Base-by-base conservation (phyloP, 2,888 invertebrate genomes). In the Eupithecia exiguata region DNA sequence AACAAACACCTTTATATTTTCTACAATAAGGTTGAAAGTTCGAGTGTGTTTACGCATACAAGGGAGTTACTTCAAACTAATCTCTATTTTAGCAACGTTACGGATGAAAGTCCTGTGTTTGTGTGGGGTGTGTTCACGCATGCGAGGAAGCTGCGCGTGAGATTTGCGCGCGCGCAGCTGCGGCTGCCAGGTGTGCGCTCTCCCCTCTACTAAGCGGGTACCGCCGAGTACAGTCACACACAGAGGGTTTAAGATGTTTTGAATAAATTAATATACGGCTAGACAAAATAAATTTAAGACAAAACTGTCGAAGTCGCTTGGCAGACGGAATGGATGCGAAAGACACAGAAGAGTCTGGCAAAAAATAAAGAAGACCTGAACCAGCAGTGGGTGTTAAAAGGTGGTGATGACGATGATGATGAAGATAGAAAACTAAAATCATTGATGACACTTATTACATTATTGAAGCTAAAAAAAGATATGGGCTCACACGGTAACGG, bases 131-230 rank as follows among this genome's bases (percentile, higher is more conserved):
- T 86, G 88, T 86, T 84, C 87, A 89, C 90, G 91, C 91, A 90
- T 90, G 91, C 91, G 87, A 92, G 93, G 94, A 93, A 92, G 94
- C 93, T 93, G 94, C 93, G 93, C 93, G 93, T 93, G 94, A 94
- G 94, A 94, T 93, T 90, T 89, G 89, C 86, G 89, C 87, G 88
- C 86, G 88, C 92, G 93, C 93, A 93, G 93, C 93, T 93, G 94
- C 93, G 92, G 85, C 88, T 88, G 85, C 93, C 94, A 93, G 93
- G 94, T 94, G 94, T 89, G 92, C 93, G 89, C 86, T 58, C 58
- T 85, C 85, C 87, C 88, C 86, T 83, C 85, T 84, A 81, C 81
- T 84, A 86, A 67, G 66, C 74, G 40, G 76, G 90, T 92, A 92
- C 89, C 79, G 70, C 82, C 88, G 83, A 36, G 70, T 58, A 68